Evolutionary conservation across 2,888 invertebrate species (phyloP).

Genomic region (Nipponacmea schrenckii): DNA sequence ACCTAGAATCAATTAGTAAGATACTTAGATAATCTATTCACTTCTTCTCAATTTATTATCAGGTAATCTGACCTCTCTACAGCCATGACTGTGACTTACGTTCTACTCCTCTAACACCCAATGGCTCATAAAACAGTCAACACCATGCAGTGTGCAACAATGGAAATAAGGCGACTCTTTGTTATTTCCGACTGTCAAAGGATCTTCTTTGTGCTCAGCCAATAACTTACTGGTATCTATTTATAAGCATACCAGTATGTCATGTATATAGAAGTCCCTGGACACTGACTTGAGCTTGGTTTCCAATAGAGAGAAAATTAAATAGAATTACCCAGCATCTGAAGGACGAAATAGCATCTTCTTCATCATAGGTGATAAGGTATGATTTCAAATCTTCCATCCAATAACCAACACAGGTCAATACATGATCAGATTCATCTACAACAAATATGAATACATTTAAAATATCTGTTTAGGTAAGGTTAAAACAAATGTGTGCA

Average conservation of each 20-base stretch:
- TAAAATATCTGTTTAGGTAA: background rate
- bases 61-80: background rate
- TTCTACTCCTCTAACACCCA: no score
- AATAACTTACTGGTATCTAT: no score
- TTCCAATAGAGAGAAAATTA: no score
- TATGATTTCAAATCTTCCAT: slow-evolving; percentile 97
- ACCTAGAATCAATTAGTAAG: slow-evolving; percentile 55
- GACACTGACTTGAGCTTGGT: no score
- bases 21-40: background rate
- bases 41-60: background rate
- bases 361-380: slow-evolving; percentile 92
- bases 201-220: no score
- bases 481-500: background rate
- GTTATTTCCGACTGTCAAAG: no score
- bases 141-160: no score
- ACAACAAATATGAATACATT: slow-evolving; percentile 27
- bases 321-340: slow-evolving; percentile 85
- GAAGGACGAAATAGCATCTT: slow-evolving; percentile 94
- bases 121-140: no score
- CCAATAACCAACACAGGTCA: slow-evolving; percentile 98
- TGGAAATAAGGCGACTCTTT: no score
- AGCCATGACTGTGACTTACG: no score
- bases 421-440: slow-evolving; percentile 92
- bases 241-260: no score
- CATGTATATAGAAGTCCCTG: no score